Conservation (phyloP, 2,888 invertebrate genomes). For the Lymantria monacha region DNA sequence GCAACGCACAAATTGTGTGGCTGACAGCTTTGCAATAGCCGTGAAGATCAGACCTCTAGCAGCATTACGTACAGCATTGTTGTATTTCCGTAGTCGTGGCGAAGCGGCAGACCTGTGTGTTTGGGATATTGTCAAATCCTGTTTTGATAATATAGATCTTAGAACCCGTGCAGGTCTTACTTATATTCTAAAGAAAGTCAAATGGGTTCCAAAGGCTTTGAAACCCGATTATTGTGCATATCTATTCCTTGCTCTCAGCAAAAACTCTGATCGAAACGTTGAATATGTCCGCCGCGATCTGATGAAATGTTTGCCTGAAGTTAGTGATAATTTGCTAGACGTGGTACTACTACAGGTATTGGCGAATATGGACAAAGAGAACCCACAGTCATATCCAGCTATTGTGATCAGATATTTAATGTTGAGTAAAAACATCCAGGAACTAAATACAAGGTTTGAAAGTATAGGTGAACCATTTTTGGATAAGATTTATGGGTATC, state of each 20-base stretch:
- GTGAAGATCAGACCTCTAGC: conserved; percentile 37
- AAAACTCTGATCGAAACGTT: conserved; percentile 20
- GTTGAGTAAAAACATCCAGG: conserved; percentile 36
- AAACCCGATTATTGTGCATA: conserved; percentile 44
- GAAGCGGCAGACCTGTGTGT: conserved; percentile 30
- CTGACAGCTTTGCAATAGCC: conserved; percentile 30
- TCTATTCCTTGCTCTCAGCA: conserved; percentile 35
- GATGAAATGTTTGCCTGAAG: conserved; percentile 33
- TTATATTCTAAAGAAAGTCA: conserved; percentile 13
- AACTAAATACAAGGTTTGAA: conserved; percentile 34
- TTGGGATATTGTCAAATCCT: conserved; percentile 48
- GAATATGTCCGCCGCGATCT: conserved; percentile 34
- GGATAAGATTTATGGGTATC: conserved; percentile 28
- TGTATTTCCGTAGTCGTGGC: conserved; percentile 28
- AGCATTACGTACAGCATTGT: conserved; percentile 41
- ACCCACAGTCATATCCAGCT: conserved; percentile 31
- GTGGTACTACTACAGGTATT: conserved; percentile 28
- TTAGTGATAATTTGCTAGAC: conserved; percentile 33
- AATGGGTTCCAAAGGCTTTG: conserved; percentile 37
- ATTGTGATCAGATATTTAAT: conserved; percentile 50
- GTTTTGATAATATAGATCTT: conserved; percentile 36
- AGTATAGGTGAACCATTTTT: conserved; percentile 41
- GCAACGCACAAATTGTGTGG: conserved; percentile 28
- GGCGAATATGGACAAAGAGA: conserved; percentile 15
- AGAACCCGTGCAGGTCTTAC: conserved; percentile 15